Percentiles rank a stretch among this genome's conserved stretches.
Evolutionary conservation across 2,797 vertebrate species (phyloP).

Genomic region (Crenuchus spilurus): DNA sequence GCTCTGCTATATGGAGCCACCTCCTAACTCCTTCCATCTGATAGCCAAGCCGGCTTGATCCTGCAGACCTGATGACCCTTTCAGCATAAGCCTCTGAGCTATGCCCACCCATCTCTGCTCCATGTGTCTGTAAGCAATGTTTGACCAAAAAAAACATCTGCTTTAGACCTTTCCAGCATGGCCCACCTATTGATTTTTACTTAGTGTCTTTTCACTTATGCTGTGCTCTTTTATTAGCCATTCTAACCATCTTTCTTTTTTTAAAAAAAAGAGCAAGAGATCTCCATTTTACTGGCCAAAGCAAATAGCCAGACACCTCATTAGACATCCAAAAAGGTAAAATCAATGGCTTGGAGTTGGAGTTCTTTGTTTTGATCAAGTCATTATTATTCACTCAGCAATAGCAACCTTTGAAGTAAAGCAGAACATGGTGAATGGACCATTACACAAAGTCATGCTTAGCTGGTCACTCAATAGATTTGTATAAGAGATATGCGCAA

Average conservation of each 20-base stretch:
- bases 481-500: conserved; percentile 30
- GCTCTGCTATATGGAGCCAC: conserved; percentile 57
- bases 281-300: neutral
- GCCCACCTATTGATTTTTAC: conserved; percentile 8
- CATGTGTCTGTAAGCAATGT: neutral
- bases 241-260: neutral
- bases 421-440: conserved; percentile 14
- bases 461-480: conserved; percentile 8
- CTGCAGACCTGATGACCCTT: conserved; percentile 46
- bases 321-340: too few species aligned
- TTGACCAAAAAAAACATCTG: conserved; percentile 14
- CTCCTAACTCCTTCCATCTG: conserved; percentile 55
- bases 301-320: too few species aligned
- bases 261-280: neutral
- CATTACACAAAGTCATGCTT: conserved; percentile 5
- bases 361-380: neutral
- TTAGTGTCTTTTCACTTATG: neutral
- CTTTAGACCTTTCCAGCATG: neutral
- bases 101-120: neutral
- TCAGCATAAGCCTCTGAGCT: conserved; percentile 38
- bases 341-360: conserved; percentile 4
- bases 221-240: neutral
- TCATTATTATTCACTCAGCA: conserved; percentile 18
- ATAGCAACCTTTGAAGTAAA: conserved; percentile 16
- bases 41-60: conserved; percentile 44